phyloP scores from a whole-genome alignment of 2,888 invertebrate genomes.

The Spialia ferax region DNA sequence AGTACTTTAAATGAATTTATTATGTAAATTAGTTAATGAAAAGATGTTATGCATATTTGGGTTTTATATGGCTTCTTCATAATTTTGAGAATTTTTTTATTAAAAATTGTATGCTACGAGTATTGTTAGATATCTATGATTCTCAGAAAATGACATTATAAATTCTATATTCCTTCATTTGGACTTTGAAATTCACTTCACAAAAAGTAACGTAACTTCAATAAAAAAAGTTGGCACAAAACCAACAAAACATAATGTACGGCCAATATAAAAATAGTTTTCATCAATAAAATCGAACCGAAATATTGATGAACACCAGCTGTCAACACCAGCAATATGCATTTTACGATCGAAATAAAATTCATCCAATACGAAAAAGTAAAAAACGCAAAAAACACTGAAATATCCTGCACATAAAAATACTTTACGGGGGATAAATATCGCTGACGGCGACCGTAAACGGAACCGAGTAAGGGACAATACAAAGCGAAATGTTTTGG shows the following conservation, averaged over 20 bases:
- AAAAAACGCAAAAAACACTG: conserved; percentile 35
- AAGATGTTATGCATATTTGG: no score
- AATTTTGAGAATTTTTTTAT: no score
- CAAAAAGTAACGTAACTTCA: not conserved
- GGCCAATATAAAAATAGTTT: conserved; percentile 34
- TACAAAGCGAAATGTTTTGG: conserved; percentile 34
- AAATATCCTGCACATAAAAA: conserved; percentile 40
- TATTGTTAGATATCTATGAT: no score
- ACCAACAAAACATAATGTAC: conserved; percentile 23
- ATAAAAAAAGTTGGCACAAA: conserved; percentile 5
- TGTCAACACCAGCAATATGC: conserved; percentile 41
- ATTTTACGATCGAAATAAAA: conserved; percentile 41
- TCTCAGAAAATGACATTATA: no score
- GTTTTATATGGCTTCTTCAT: no score
- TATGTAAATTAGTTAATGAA: no score
- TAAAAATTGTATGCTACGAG: no score
- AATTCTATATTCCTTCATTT: no score
- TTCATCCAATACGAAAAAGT: conserved; percentile 39
- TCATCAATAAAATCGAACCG: conserved; percentile 34
- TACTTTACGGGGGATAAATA: conserved; percentile 41
- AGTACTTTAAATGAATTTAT: not conserved
- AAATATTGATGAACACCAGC: conserved; percentile 39
- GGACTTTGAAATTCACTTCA: not conserved
- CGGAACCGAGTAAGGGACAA: conserved; percentile 30
- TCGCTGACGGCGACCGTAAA: conserved; percentile 38